Conservation (phyloP, 2,888 invertebrate species). For the Macrosiphum euphorbiae region DNA sequence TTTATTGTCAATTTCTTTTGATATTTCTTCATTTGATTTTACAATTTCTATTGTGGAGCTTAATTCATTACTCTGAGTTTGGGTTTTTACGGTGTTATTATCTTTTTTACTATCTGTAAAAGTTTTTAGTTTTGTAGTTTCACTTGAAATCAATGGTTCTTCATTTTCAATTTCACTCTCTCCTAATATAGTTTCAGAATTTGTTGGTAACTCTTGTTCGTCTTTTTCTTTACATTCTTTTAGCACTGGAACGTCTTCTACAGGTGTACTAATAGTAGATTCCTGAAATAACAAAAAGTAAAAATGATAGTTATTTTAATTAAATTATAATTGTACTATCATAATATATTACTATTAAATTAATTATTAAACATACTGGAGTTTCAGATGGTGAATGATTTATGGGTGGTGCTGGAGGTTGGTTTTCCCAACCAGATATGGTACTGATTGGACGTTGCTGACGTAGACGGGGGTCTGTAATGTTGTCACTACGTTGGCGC, state of each 20-base stretch:
- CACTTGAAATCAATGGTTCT: background rate
- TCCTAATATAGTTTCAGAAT: background rate
- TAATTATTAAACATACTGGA: constrained; percentile 26
- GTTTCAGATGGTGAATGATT: constrained; percentile 57
- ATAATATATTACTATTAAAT: background rate
- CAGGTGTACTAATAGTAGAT: constrained; percentile 45
- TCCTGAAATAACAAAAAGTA: background rate
- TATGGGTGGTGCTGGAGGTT: constrained; percentile 58
- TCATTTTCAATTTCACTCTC: constrained; percentile 12
- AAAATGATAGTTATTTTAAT: background rate
- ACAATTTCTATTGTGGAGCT: background rate
- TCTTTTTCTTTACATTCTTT: background rate
- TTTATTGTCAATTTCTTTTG: constrained; percentile 14
- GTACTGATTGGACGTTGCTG: constrained; percentile 95
- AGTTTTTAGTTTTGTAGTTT: background rate
- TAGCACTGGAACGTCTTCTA: background rate
- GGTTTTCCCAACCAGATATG: constrained; percentile 89
- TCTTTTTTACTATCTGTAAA: background rate
- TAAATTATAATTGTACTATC: background rate
- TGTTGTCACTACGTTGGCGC: constrained; percentile 91
- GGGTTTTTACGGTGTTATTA: background rate
- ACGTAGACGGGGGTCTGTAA: constrained; percentile 93
- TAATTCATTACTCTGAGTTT: constrained; percentile 1
- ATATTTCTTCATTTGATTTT: background rate
- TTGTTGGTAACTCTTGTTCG: background rate